Base-by-base conservation (phyloP, 2,113 vertebrate genomes). In the Baryphthengus martii region DNA sequence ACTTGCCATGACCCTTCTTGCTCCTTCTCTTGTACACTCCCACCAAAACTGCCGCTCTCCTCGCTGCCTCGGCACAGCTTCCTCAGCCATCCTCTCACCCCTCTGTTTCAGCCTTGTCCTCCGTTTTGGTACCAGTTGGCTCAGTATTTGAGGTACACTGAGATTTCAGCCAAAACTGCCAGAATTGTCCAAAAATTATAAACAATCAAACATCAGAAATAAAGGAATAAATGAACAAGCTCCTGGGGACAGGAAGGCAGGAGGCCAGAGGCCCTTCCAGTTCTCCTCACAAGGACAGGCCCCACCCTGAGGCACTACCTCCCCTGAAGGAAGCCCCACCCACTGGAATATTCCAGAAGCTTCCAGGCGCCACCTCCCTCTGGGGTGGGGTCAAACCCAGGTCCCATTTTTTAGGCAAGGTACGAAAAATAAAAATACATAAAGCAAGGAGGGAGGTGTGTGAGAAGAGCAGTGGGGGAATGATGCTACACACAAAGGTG, bases 371-470 rank as follows among this genome's bases (percentile, higher is more conserved):
- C 1, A 1, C 33, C 17, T 13, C 13, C 19, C 29, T 37, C 24
- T 8, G 14, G 21, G 24, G 4, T 0, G 0, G 28, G n/a, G n/a
- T n/a, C n/a, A 20, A 49, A 39, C 0, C 0, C 4, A 1, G 0
- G 3, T 3, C 1, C 18, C 2, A 2, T 26, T 66, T 66, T 28
- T 21, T 37, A 28, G 31, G 25, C 6, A 33, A 24, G 9, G 18
- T 42, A 17, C 17, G 17, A 20, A 13, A 19, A 56, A 25, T n/a
- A n/a, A n/a, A n/a, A n/a, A n/a, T n/a, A n/a, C n/a, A 18, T 25
- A 33, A 31, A 7, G 4, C 17, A 31, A 55, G 20, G 20, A 11
- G 55, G 9, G 26, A 29, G 11, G 8, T 33, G 19, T 2, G 5
- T 24, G 26, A 29, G 39, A 25, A n/a, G 9, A 63, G 17, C 40